Base-by-base conservation (phyloP, 1,140 invertebrate species). In the Calliopsis andreniformis region DNA sequence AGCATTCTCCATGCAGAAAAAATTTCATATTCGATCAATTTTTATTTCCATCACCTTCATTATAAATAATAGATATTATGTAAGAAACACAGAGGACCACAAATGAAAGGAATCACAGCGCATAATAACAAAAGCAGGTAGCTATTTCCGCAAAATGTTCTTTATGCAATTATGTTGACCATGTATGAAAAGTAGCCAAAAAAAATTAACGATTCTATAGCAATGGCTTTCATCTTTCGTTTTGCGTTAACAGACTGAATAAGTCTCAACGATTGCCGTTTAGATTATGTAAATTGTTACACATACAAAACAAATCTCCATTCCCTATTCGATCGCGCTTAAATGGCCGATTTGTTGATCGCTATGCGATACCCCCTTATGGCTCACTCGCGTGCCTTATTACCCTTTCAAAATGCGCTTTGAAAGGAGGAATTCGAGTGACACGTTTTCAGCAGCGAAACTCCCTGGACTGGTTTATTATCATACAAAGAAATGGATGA, bases 261-360 rank as follows among this genome's bases (percentile, higher is more conserved):
- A 8, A 7, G 14, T 23, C 10, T 8, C 35, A 20, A 10, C 58
- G 58, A 71, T 39, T 8, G 69, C 28, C 16, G n/a, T 18, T 16
- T 30, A 10, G 58, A 49, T 71, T 71, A 71, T 71, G 58, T 63
- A 63, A 71, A 71, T 71, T 63, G 69, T 71, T 62, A 71, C 58
- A 71, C 30, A 51, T 49, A 30, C 16, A 30, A 49, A 71, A 62
- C 56, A 71, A 71, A 71, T 71, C 56, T 39, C 56, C 55, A 25
- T 23, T 35, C 39, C 14, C 43, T 43, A 1, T 49, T 45, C 68
- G 58, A 51, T 71, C 20, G 56, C 58, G 45, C 20, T 47, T 63
- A 71, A 71, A 71, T 71, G 58, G 45, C 23, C 30, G 45, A 71
- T 71, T 63, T 63, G 69, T 71, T 71, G 69, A 71, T 71, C 69